Evolutionary conservation across 2,113 vertebrate species (phyloP), one percentile per base, ranked within the genome.

Genomic region (Sinocyclocheilus grahami): DNA sequence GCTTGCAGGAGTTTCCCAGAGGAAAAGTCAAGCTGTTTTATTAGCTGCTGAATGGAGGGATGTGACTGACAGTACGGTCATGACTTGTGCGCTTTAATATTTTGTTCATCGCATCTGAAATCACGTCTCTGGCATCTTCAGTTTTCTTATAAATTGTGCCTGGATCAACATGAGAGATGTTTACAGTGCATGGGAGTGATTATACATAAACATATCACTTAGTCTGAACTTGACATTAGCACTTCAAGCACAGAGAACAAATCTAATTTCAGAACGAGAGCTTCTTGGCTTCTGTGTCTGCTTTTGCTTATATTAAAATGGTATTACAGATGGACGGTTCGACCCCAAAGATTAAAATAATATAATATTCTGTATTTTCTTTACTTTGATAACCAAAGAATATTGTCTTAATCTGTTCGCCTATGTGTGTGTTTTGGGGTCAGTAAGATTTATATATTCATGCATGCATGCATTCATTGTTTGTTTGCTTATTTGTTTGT

Each of bases 171-270:
- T 6, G 8, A 74, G 69, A 72, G 71, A 39, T 1, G 1, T 74
- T 74, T 13, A 42, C 37, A 42, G 20, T 5, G 10, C 69, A 42
- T 42, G 69, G 37, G 37, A 72, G 37, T n/a, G 37, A 74, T 74
- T 74, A 74, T 22, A 37, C 18, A 22, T 39, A 22, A 39, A 5
- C 33, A 42, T n/a, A 74, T 42, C 69, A 72, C 69, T 72, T 22
- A n/a, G 9, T 74, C 37, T 74, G 71, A 74, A 74, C 33, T 74
- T 42, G 20, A 74, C 10, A 42, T 74, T 42, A 74, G 71, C 71
- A 74, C 37, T 42, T 74, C 33, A 74, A 74, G 20, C 10, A 5
- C 71, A 74, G 20, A 37, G 71, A 37, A 74, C 71, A 39, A 20
- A 20, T 71, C 33, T 8, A 33, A 22, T n/a, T 42, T 42, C 71